phyloP scores from a whole-genome alignment of 2,113 vertebrate genomes.

The Cyprinodon variegatus region DNA sequence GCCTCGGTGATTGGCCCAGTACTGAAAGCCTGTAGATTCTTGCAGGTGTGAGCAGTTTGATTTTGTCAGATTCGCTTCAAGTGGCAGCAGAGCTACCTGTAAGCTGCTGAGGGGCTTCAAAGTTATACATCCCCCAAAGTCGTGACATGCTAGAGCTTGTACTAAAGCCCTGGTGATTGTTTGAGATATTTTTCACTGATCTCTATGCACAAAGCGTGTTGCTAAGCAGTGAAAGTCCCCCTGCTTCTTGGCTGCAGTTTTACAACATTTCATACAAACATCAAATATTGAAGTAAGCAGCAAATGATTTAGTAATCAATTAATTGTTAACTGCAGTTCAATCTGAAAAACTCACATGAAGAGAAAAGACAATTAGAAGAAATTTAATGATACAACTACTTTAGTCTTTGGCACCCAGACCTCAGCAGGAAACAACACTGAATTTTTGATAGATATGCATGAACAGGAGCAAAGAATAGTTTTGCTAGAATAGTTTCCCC shows the following conservation, averaged over 20 bases:
- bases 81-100: constrained; percentile 3
- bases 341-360: no score
- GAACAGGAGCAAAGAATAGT: no score
- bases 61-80: constrained; percentile 22
- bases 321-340: no score
- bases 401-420: no score
- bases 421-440: no score
- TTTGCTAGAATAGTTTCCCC: no score
- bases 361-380: no score
- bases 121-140: constrained; percentile 9
- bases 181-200: constrained; percentile 24
- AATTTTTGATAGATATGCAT: no score
- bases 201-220: constrained; percentile 10
- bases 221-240: constrained; percentile 24
- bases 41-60: constrained; percentile 23
- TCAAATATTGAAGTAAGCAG: no score
- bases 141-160: constrained; percentile 23
- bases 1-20: constrained; percentile 5
- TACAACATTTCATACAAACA: neutral
- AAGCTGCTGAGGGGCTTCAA: neutral
- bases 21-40: constrained; percentile 13
- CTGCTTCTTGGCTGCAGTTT: constrained; percentile 3
- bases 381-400: no score
- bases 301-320: no score
- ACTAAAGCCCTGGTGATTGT: constrained; percentile 25